A percentile compares a stretch with the other conserved stretches of the same genome.
phyloP scores from a whole-genome alignment of 2,797 vertebrate species.

The Siniperca obscura region DNA sequence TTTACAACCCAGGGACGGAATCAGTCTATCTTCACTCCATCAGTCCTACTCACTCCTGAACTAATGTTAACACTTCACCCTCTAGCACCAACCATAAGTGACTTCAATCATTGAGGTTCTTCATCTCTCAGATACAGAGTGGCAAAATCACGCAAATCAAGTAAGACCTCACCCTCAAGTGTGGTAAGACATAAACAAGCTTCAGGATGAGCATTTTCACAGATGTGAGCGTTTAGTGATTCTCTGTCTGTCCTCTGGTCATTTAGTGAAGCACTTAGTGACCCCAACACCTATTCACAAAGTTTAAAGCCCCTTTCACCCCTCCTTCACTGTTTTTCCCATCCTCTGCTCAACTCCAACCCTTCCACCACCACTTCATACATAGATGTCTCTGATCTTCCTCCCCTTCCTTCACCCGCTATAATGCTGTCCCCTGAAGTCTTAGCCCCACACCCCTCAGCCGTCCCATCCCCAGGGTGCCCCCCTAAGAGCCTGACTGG shows the following conservation, averaged over 20 bases:
- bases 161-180: constrained; percentile 18
- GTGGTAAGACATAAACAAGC: constrained; percentile 21
- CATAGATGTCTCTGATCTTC: constrained; percentile 73
- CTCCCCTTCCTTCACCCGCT: constrained; percentile 50
- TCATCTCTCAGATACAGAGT: constrained; percentile 27
- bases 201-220: constrained; percentile 29
- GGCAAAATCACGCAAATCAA: constrained; percentile 15
- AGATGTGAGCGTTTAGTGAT: constrained; percentile 52
- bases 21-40: constrained; percentile 63
- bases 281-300: constrained; percentile 53
- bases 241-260: constrained; percentile 53
- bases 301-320: constrained; percentile 57
- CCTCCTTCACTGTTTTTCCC: constrained; percentile 31
- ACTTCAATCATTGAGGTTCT: constrained; percentile 35
- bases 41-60: constrained; percentile 45
- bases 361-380: no score
- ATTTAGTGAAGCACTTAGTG: constrained; percentile 50
- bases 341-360: constrained; percentile 31
- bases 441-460: constrained; percentile 59
- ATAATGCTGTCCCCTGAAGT: constrained; percentile 52
- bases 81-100: constrained; percentile 19
- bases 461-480: constrained; percentile 63
- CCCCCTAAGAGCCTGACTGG: constrained; percentile 73
- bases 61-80: constrained; percentile 52
- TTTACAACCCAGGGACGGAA: constrained; percentile 68